These are phyloP conservation scores for Cryptomyrus ogoouensis DNA, from an alignment of 2,113 vertebrate genomes.

Conservation along the genomic window DNA sequence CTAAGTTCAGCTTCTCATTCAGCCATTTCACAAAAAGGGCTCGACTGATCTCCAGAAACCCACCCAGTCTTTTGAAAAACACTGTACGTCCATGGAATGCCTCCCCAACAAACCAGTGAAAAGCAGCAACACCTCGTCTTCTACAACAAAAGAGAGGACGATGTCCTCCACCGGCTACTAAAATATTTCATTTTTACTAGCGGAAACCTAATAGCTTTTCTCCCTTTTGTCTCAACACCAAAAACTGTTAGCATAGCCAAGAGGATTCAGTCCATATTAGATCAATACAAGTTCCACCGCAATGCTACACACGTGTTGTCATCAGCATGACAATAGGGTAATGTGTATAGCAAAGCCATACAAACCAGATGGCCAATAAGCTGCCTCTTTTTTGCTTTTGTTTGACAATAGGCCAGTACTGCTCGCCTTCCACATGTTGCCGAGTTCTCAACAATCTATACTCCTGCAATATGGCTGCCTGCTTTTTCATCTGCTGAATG, in stretches of 20 bases:
- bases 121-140: not conserved
- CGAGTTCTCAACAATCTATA: not conserved
- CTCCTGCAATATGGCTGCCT: not conserved
- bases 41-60: not conserved
- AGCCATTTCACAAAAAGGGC: not conserved
- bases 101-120: not conserved
- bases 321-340: conserved; percentile 20
- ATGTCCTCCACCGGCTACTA: not conserved
- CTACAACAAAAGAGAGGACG: too few species aligned
- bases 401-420: not conserved
- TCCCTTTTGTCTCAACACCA: not conserved
- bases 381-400: conserved; percentile 25
- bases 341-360: not conserved
- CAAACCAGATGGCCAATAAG: conserved; percentile 38
- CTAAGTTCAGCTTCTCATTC: not conserved
- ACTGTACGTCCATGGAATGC: not conserved
- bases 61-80: not conserved
- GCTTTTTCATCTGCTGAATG: not conserved
- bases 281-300: not conserved
- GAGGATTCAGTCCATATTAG: not conserved
- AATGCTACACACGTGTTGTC: not conserved
- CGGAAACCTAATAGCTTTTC: not conserved
- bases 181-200: not conserved
- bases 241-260: not conserved
- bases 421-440: conserved; percentile 44